These are phyloP conservation scores for Ammodytes dubius DNA, from an alignment of 2,113 vertebrate genomes.

Conservation along the genomic window DNA sequence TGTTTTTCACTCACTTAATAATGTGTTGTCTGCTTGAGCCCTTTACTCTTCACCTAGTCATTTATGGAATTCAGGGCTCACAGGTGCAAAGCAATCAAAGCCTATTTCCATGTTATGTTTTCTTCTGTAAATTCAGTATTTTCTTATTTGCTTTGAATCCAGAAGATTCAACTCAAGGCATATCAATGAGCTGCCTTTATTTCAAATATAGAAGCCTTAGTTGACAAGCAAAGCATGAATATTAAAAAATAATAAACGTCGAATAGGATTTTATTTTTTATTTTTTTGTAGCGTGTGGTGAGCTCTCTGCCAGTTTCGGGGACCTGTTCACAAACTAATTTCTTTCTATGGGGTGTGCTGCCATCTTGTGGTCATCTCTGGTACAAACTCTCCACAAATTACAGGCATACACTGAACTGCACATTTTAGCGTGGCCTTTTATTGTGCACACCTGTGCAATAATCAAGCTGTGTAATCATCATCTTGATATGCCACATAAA, in stretches of 20 bases:
- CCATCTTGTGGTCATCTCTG: conserved; percentile 63
- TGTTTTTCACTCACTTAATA: conserved; percentile 4
- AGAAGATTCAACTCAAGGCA: conserved; percentile 17
- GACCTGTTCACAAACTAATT: not conserved
- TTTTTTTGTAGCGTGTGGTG: conserved; percentile 16
- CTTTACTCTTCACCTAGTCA: not conserved
- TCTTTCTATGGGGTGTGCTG: conserved; percentile 50
- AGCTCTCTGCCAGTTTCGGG: conserved; percentile 24
- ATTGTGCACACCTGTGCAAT: too few relatives aligned
- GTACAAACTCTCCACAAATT: not conserved
- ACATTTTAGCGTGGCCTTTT: too few relatives aligned
- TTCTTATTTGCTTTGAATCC: conserved; percentile 33
- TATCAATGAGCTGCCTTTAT: conserved; percentile 35
- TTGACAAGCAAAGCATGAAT: conserved; percentile 46
- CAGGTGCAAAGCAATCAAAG: conserved; percentile 9
- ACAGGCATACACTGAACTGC: not conserved
- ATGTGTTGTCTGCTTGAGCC: not conserved
- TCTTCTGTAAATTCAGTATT: conserved; percentile 15
- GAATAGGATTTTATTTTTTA: conserved; percentile 42
- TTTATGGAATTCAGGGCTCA: conserved; percentile 11
- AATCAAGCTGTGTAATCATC: too few relatives aligned
- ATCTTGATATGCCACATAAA: too few relatives aligned
- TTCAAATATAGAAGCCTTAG: conserved; percentile 57
- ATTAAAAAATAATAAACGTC: conserved; percentile 47
- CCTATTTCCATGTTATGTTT: conserved; percentile 24